Conservation (phyloP, 2,113 vertebrate species). For the Myrmophylax atrothorax region DNA sequence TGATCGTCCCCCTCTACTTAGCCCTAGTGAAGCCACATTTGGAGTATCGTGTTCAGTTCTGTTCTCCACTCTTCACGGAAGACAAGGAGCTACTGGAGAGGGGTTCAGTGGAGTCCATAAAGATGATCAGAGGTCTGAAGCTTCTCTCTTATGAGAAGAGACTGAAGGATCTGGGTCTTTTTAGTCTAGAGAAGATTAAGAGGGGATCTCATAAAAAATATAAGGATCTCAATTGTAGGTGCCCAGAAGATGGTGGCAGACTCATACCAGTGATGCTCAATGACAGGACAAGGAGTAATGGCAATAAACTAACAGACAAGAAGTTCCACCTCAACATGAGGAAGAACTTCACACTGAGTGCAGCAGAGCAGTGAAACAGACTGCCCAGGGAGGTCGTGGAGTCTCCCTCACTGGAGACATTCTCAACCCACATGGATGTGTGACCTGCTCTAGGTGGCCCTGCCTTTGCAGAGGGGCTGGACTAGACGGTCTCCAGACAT, state of each 20-base stretch:
- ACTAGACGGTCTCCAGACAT: not conserved
- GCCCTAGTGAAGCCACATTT: not conserved
- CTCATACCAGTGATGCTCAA: too few species aligned
- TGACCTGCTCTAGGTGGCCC: not conserved
- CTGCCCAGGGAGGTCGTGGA: too few species aligned
- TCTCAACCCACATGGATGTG: not conserved
- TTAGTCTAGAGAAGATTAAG: not conserved
- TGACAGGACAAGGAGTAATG: not conserved
- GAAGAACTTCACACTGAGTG: not conserved
- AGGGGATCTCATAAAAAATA: not conserved
- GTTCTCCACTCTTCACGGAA: not conserved
- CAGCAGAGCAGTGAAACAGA: not conserved
- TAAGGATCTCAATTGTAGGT: too few species aligned
- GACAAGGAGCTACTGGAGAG: not conserved
- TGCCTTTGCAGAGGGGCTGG: not conserved
- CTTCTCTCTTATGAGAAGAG: fast-evolving
- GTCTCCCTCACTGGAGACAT: not conserved
- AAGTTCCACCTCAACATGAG: not conserved
- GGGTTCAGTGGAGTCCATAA: fast-evolving
- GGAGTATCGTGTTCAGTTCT: not conserved
- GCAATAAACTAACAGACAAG: not conserved
- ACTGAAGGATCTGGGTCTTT: not conserved
- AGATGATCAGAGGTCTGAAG: fast-evolving
- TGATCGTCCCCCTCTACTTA: not conserved
- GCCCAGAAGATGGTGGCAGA: not conserved